A percentile compares a stretch with the other conserved stretches of the same genome.
These are phyloP conservation scores for Malurus cyaneus DNA, from an alignment of 2,113 vertebrate genomes.

Conservation along the genomic window DNA sequence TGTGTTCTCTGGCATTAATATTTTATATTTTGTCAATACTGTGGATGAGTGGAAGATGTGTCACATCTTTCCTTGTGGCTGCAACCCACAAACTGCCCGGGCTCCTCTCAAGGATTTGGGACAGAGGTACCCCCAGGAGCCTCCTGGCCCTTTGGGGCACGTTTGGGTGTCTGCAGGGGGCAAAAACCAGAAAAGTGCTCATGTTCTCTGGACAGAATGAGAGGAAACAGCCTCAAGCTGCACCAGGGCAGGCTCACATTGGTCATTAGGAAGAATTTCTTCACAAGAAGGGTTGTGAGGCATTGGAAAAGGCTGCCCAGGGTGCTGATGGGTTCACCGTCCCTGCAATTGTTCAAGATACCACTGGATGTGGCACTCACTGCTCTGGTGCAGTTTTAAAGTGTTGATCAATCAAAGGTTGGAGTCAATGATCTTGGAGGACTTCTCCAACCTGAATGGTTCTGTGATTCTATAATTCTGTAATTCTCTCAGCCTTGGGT, in stretches of 20 bases:
- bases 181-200: fast-evolving
- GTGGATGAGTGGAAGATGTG: not conserved
- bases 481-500: not conserved
- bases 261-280: not conserved
- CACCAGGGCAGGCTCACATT: not conserved
- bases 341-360: not conserved
- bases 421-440: not conserved
- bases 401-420: not conserved
- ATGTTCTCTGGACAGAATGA: not conserved
- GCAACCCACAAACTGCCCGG: not conserved
- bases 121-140: not conserved
- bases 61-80: not conserved
- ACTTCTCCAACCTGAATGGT: not conserved
- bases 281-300: not conserved
- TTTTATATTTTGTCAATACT: not conserved
- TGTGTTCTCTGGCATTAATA: not conserved
- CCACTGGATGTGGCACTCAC: not conserved
- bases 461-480: not conserved
- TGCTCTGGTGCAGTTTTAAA: not conserved
- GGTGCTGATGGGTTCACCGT: not conserved
- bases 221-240: not conserved
- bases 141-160: not conserved
- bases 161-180: not conserved
- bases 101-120: not conserved
- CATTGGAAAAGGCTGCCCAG: not conserved